Evolutionary conservation across 2,797 vertebrate species (phyloP).

Genomic region (Toxotes lorentzi): DNA sequence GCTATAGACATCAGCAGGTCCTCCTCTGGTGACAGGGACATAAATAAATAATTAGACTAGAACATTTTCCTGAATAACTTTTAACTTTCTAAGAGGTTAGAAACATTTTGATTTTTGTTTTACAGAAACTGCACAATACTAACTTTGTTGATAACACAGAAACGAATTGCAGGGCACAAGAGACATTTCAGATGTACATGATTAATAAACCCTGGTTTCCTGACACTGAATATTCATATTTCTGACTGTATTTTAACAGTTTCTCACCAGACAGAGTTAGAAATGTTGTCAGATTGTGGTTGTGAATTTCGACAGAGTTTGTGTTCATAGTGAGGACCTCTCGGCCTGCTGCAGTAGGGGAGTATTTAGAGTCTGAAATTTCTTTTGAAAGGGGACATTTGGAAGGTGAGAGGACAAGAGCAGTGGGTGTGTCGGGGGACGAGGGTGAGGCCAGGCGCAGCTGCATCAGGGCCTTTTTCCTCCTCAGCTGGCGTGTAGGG

Average conservation of each 20-base stretch:
- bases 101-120: not conserved
- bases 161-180: not conserved
- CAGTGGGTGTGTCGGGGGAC: slow-evolving; percentile 7
- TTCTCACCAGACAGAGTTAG: slow-evolving; percentile 82
- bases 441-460: slow-evolving; percentile 61
- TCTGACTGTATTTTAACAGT: not conserved
- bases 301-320: slow-evolving; percentile 8
- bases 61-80: not conserved
- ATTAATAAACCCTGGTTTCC: not conserved
- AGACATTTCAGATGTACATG: not conserved
- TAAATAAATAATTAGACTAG: slow-evolving; percentile 5
- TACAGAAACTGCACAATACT: not conserved
- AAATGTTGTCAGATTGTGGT: slow-evolving; percentile 59
- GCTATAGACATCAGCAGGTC: slow-evolving; percentile 80
- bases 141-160: too few species aligned
- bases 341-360: not conserved
- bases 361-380: not conserved
- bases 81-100: not conserved
- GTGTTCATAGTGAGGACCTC: not conserved
- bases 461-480: slow-evolving; percentile 82
- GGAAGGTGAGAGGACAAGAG: not conserved
- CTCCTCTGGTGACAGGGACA: slow-evolving; percentile 73
- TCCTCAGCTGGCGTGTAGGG: slow-evolving; percentile 71
- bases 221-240: not conserved
- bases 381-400: slow-evolving; percentile 10